Base-by-base conservation (phyloP, 2,797 vertebrate genomes). In the Hylomyscus alleni region DNA sequence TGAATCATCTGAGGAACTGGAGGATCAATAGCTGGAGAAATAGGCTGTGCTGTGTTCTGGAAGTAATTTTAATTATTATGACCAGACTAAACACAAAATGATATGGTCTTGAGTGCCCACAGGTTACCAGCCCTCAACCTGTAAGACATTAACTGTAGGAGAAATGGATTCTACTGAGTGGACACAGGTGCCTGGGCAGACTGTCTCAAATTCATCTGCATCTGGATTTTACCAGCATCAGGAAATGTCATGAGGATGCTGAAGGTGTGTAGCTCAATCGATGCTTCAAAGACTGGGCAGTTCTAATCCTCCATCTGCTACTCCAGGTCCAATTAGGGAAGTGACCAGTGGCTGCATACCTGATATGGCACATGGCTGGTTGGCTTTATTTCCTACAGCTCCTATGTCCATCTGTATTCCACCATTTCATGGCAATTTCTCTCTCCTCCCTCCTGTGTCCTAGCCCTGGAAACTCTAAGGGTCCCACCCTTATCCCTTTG, bases 171-270 rank as follows among this genome's bases (percentile, higher is more conserved):
- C 88, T 75, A 50, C 26, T 47, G 31, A 47, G 13, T 54, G 73
- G 77, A 86, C 37, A 69, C 44, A 90, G 96, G 80, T 95, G 82
- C 95, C 76, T 54, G 65, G 4, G 44, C 80, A 72, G 40, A 52
- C 34, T 88, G 52, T 40, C 52, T 89, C 37, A 95, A 72, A 1
- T 95, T 97, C 75, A 89, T 50, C 91, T 69, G 14, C 10, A 15
- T 75, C 22, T 84, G 0, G 15, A 85, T 88, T 95, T 81, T 40
- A 89, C 9, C 8, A 50, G n/a, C 40, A 34, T 76, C 83, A 69
- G 76, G 90, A 90, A 20, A 88, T 58, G 37, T 60, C 37, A 26
- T 9, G 58, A 78, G 65, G 54, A 54, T 11, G 72, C 44, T 87
- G 76, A 91, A 93, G 15, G 37, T 60, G 58, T 60, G 22, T 60